phyloP scores from a whole-genome alignment of 2,888 invertebrate species.

The Apodemia duryi region DNA sequence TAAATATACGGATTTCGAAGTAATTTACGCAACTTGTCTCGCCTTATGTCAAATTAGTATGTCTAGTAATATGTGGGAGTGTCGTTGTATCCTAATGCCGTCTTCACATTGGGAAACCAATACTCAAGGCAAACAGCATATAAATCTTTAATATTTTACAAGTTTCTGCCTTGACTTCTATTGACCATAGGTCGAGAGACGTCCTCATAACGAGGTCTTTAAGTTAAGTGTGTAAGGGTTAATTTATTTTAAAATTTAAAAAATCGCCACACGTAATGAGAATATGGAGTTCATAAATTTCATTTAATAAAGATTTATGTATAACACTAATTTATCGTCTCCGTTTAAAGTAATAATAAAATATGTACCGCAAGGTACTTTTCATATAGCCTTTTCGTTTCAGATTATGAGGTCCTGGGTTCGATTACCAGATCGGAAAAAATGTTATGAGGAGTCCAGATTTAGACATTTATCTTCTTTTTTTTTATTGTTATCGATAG shows the following conservation, averaged over 20 bases:
- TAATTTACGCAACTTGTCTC: constrained; percentile 37
- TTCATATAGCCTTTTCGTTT: too few relatives aligned
- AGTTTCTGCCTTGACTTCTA: constrained; percentile 47
- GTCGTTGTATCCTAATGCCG: constrained; percentile 49
- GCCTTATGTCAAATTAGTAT: constrained; percentile 49
- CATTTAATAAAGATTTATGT: background rate
- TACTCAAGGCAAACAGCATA: constrained; percentile 65
- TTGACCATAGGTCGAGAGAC: constrained; percentile 36
- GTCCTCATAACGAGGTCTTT: constrained; percentile 48
- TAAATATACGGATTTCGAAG: constrained; percentile 18
- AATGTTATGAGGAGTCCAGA: too few relatives aligned
- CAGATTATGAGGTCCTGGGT: too few relatives aligned
- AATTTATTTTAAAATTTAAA: background rate
- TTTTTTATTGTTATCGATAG: too few relatives aligned
- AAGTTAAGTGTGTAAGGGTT: constrained; percentile 17
- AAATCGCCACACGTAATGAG: background rate
- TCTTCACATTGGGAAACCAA: constrained; percentile 59
- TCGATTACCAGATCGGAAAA: too few relatives aligned
- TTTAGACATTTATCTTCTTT: too few relatives aligned
- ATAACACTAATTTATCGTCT: background rate
- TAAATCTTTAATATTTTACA: constrained; percentile 62
- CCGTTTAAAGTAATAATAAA: too few relatives aligned
- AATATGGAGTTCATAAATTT: too few relatives aligned
- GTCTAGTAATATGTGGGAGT: constrained; percentile 42
- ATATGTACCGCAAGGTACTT: too few relatives aligned